Percentiles rank a stretch among this genome's conserved stretches.
phyloP scores from a whole-genome alignment of 2,797 vertebrate genomes.

The Mormyrops attenuatus region DNA sequence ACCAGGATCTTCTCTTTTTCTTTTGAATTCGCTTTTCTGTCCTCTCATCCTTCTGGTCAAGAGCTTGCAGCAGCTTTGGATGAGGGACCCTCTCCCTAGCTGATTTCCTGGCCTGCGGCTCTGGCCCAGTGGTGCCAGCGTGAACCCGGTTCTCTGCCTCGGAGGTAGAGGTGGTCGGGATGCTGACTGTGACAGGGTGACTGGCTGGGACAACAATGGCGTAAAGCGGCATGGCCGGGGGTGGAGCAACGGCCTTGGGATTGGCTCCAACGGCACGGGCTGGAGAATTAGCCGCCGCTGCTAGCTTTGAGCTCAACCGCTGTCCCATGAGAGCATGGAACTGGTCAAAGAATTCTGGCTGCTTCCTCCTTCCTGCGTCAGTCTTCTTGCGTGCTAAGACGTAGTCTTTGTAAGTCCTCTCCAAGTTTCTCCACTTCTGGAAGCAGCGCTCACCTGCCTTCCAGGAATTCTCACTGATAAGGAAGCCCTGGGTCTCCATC shows the following conservation, averaged over 20 bases:
- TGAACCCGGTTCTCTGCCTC: constrained; percentile 21
- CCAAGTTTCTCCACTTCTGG: constrained; percentile 34
- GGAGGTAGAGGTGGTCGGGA: constrained; percentile 22
- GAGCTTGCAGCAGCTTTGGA: constrained; percentile 17
- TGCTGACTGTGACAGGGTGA: constrained; percentile 21
- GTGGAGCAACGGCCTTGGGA: constrained; percentile 11
- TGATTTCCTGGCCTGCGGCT: constrained; percentile 19
- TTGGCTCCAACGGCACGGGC: constrained; percentile 15
- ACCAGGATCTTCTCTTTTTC: constrained; percentile 28
- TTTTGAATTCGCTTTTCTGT: constrained; percentile 19
- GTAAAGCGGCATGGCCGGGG: constrained; percentile 25
- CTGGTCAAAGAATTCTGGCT: constrained; percentile 33
- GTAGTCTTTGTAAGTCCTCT: constrained; percentile 33
- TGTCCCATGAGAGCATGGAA: constrained; percentile 33
- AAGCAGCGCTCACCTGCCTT: constrained; percentile 32
- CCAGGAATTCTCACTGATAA: constrained; percentile 28
- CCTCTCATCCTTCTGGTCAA: not conserved
- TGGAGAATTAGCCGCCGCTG: constrained; percentile 21
- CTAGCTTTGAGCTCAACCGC: constrained; percentile 29
- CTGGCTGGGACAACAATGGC: constrained; percentile 27
- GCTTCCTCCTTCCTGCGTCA: constrained; percentile 25
- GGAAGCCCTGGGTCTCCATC: constrained; percentile 30
- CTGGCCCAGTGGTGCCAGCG: constrained; percentile 6
- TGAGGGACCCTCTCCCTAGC: constrained; percentile 16
- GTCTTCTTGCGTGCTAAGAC: constrained; percentile 26